Percentiles rank a stretch among this genome's conserved stretches.
Conservation (phyloP, 2,888 invertebrate genomes). For the Conomelus anceps region DNA sequence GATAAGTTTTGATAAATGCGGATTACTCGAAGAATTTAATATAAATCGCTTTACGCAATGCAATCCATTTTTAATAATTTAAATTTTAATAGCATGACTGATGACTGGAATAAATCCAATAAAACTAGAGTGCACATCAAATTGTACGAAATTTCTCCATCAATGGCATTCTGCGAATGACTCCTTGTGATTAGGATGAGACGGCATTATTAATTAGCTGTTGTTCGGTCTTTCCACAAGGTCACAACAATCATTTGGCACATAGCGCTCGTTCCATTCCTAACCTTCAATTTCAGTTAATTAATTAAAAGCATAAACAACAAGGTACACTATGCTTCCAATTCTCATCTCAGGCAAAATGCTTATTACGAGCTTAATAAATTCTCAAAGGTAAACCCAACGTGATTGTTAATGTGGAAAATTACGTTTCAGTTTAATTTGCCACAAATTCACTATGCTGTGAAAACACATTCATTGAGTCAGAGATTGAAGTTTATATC, state of each 20-base stretch:
- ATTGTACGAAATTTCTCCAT: too few species aligned
- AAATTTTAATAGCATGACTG: too few species aligned
- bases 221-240: background rate
- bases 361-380: background rate
- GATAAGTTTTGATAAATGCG: too few species aligned
- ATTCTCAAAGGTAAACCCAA: background rate
- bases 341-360: background rate
- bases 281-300: background rate
- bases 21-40: too few species aligned
- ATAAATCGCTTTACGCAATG: too few species aligned
- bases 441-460: too few species aligned
- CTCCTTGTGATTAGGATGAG: background rate
- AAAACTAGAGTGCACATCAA: too few species aligned
- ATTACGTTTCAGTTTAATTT: background rate
- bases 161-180: background rate
- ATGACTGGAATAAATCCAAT: too few species aligned
- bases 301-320: background rate
- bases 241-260: background rate
- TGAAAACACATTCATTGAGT: too few species aligned
- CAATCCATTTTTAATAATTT: too few species aligned
- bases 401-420: too few species aligned
- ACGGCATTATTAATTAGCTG: background rate
- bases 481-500: too few species aligned
- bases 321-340: background rate
- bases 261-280: background rate